Conservation (phyloP, 2,888 invertebrate genomes). For the Apotomis turbidana region DNA sequence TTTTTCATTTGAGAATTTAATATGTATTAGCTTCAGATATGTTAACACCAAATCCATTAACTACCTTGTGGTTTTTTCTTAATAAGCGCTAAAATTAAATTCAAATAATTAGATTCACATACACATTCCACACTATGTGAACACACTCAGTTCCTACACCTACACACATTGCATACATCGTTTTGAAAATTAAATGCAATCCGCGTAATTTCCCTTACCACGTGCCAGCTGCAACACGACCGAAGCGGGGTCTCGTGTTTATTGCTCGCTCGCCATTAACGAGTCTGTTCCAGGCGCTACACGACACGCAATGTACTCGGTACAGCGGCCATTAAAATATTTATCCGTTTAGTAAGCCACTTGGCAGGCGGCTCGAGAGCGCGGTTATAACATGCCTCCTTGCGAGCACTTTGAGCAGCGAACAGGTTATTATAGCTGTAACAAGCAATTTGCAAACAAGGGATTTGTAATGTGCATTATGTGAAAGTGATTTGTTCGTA, state of each 20-base stretch:
- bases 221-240: not conserved
- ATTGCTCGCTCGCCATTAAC: constrained; percentile 7
- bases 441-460: not conserved
- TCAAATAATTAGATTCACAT: constrained; percentile 3
- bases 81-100: constrained; percentile 5
- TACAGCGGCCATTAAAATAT: constrained; percentile 3
- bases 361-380: not conserved
- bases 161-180: not conserved
- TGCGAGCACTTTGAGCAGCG: constrained; percentile 1
- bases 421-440: not conserved
- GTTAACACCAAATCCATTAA: not conserved
- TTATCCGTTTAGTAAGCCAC: constrained; percentile 1
- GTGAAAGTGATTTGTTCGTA: not conserved
- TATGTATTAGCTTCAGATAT: not conserved
- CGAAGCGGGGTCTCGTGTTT: not conserved
- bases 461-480: constrained; percentile 1
- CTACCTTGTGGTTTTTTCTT: constrained; percentile 1
- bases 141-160: not conserved
- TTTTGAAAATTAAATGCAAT: no score
- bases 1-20: no score
- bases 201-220: not conserved
- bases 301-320: constrained; percentile 6
- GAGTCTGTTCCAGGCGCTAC: not conserved
- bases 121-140: not conserved
- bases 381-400: constrained; percentile 1